Percentiles rank a stretch among this genome's conserved stretches.
phyloP scores from a whole-genome alignment of 2,888 invertebrate species.

The Teinopalpus imperialis region DNA sequence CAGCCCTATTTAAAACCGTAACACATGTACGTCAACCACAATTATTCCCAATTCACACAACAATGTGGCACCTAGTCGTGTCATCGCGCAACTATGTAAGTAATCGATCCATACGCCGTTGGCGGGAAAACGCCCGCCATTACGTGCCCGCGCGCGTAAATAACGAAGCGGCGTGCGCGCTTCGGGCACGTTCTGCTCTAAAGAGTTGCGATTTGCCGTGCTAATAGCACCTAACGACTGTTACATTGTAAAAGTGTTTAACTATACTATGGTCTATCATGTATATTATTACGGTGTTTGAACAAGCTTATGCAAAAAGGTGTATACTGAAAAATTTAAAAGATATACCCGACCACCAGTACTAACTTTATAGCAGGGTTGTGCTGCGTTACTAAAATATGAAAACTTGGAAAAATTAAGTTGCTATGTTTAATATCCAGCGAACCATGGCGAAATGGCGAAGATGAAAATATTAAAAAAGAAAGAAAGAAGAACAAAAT shows the following conservation, averaged over 20 bases:
- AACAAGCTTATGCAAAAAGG: slow-evolving; percentile 7
- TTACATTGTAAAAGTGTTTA: slow-evolving; percentile 26
- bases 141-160: slow-evolving; percentile 34
- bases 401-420: no score
- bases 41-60: slow-evolving; percentile 7
- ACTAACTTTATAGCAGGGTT: slow-evolving; percentile 1
- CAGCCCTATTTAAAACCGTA: no score
- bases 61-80: slow-evolving; percentile 21
- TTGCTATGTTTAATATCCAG: no score
- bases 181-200: slow-evolving; percentile 25
- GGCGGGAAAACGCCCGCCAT: slow-evolving; percentile 19
- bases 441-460: no score
- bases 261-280: not conserved
- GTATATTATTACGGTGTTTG: not conserved
- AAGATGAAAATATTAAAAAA: no score
- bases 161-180: slow-evolving; percentile 23
- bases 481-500: no score
- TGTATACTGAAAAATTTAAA: not conserved
- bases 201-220: slow-evolving; percentile 17
- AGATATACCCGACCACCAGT: slow-evolving; percentile 9
- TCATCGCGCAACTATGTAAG: slow-evolving; percentile 37
- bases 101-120: slow-evolving; percentile 14
- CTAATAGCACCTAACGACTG: slow-evolving; percentile 22
- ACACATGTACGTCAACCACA: not conserved
- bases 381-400: no score